A percentile compares a stretch with the other conserved stretches of the same genome.
phyloP scores from a whole-genome alignment of 1,140 invertebrate species.

The Drosophila prosaltans region DNA sequence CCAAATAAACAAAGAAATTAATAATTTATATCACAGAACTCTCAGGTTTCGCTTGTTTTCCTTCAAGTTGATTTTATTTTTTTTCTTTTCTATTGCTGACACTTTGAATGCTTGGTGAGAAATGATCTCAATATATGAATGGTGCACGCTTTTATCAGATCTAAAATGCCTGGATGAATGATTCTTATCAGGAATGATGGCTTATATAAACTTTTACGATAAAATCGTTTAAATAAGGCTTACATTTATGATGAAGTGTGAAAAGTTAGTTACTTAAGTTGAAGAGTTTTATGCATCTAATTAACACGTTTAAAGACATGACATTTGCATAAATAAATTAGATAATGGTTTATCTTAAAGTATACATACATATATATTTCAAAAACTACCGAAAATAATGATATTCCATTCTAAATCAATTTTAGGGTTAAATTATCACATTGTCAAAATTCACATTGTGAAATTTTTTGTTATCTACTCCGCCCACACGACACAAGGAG shows the following conservation, averaged over 20 bases:
- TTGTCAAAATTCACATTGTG: too few species aligned
- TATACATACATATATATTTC: too few species aligned
- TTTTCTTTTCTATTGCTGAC: conserved; percentile 7
- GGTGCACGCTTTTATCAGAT: conserved; percentile 41
- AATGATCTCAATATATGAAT: conserved; percentile 31
- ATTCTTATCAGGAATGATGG: conserved; percentile 30
- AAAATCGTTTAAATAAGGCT: background rate
- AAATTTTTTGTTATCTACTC: background rate
- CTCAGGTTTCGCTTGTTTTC: conserved; percentile 17
- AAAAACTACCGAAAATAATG: background rate
- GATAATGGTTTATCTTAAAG: too few species aligned
- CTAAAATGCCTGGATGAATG: conserved; percentile 29
- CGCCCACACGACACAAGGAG: background rate
- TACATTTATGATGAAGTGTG: background rate
- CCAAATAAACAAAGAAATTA: conserved; percentile 18
- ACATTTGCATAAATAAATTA: too few species aligned
- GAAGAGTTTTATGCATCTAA: too few species aligned
- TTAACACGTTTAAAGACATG: background rate
- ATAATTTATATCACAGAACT: conserved; percentile 14
- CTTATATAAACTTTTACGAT: conserved; percentile 29
- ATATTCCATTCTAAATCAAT: background rate
- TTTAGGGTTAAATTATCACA: background rate
- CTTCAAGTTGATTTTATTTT: conserved; percentile 7
- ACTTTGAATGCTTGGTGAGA: conserved; percentile 27
- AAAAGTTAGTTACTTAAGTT: background rate